Base-by-base conservation (phyloP, 2,888 invertebrate species). In the Thymelicus sylvestris region DNA sequence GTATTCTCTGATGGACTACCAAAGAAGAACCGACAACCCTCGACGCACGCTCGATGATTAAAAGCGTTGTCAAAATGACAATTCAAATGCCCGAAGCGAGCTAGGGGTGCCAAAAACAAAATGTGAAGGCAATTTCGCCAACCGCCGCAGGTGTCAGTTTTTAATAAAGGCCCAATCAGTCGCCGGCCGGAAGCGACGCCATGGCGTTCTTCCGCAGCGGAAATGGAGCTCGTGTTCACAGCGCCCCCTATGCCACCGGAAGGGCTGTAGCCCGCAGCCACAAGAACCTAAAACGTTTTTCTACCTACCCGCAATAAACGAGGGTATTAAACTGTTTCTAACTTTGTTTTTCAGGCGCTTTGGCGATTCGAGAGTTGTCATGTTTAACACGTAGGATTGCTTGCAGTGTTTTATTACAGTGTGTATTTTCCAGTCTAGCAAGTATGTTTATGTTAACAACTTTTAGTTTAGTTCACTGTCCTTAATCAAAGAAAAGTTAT, bases 81-180 rank as follows among this genome's bases (percentile, higher is more conserved):
- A 64, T 64, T 62, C 61, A 62, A 62, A 62, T 44, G 44, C 64
- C 64, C 24, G 39, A 39, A 64, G 64, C 64, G 44, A 68, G 47
- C 50, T n/a, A 44, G 44, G 65, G 60, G 19, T 64, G 59, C 59
- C 60, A 70, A 70, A 67, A 70, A 60, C 70, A 70, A 70, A 70
- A 52, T 59, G 57, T n/a, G 65, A 39, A 70, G 61, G 71, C 71
- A 71, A 71, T 71, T 71, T 71, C 44, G 71, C 69, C 57, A 79
- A 88, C 79, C 82, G 91, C 92, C 92, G 83, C 88, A 92, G 92
- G 93, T 92, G 92, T 91, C 90, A 87, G 88, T 89, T 92, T 93
- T 93, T 93, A 93, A 93, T 93, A 93, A 92, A 90, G 88, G 82
- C 83, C 90, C 92, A 92, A 93, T 92, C 93, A 93, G 90, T 90